Evolutionary conservation across 2,797 vertebrate genomes (phyloP), one percentile per base, ranked within the genome.

Genomic region (Propithecus perrieri): DNA sequence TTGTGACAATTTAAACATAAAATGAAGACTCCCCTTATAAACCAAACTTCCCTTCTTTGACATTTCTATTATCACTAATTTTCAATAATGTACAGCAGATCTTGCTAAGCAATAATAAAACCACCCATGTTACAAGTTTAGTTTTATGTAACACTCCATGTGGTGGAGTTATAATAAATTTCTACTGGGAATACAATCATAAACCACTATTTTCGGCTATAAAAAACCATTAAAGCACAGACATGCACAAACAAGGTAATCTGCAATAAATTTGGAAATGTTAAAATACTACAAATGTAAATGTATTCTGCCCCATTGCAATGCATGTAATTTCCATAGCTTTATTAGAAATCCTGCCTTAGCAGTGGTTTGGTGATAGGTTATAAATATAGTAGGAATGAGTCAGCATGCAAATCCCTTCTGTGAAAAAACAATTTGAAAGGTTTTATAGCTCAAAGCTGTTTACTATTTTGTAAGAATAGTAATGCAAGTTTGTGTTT

Each of bases 161-260:
- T 98, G 98, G 98, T 97, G 61, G 97, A 97, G 98, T 98, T 97
- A 97, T 98, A 98, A 98, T 98, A 99, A 97, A 98, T 98, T 99
- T 98, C 98, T 98, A 95, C 97, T 97, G 98, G 98, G 99, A 98
- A 98, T 99, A 98, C 97, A 97, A 98, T 98, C 98, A 98, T 98
- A 99, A 99, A 98, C 98, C 95, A 98, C 98, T 98, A 98, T 98
- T 99, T 99, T 98, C 98, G 98, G 97, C 98, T 98, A 98, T 99
- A 99, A 99, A 99, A 96, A 98, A 98, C 96, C 98, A 98, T 99
- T 99, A 98, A 98, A 98, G 98, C 97, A 97, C 97, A 99, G 98
- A 98, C 98, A 98, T 98, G 98, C 98, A 99, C 98, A 99, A 99
- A 99, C 98, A 99, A 99, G 98, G 98, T 98, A 99, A 99, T 99